Percentiles rank a stretch among this genome's conserved stretches.
phyloP scores from a whole-genome alignment of 2,797 vertebrate genomes.

The Betta splendens region DNA sequence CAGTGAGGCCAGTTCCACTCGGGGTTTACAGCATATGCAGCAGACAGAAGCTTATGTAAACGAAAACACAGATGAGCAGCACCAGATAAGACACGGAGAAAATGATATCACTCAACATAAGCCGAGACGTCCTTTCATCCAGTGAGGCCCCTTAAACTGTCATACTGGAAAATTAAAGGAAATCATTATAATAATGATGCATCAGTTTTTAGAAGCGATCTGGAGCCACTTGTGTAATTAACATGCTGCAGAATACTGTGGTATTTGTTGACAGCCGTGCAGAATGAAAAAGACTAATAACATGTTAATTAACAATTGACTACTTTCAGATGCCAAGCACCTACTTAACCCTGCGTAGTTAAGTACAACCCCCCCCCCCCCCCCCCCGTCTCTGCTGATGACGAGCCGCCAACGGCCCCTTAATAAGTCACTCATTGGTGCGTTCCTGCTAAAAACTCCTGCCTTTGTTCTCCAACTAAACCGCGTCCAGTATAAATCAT shows the following conservation, averaged over 20 bases:
- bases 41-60: no score
- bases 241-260: conserved; percentile 6
- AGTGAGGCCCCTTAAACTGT: not conserved
- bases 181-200: conserved; percentile 9
- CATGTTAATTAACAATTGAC: conserved; percentile 34
- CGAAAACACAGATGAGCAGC: no score
- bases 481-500: no score
- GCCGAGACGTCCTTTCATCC: no score
- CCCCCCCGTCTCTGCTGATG: conserved; percentile 19
- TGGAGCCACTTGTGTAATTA: conserved; percentile 11
- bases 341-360: conserved; percentile 36
- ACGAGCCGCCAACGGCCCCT: conserved; percentile 37
- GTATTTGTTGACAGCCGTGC: conserved; percentile 7
- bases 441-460: conserved; percentile 3
- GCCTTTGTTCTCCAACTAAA: not conserved
- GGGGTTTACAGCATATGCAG: no score
- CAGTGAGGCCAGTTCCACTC: no score
- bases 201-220: conserved; percentile 3
- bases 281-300: conserved; percentile 21
- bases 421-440: conserved; percentile 18
- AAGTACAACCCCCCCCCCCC: conserved; percentile 27
- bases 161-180: conserved; percentile 6
- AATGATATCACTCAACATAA: no score
- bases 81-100: no score
- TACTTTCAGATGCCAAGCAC: conserved; percentile 30